Conservation (phyloP, 2,113 vertebrate species). For the Chloropsis hardwickii region DNA sequence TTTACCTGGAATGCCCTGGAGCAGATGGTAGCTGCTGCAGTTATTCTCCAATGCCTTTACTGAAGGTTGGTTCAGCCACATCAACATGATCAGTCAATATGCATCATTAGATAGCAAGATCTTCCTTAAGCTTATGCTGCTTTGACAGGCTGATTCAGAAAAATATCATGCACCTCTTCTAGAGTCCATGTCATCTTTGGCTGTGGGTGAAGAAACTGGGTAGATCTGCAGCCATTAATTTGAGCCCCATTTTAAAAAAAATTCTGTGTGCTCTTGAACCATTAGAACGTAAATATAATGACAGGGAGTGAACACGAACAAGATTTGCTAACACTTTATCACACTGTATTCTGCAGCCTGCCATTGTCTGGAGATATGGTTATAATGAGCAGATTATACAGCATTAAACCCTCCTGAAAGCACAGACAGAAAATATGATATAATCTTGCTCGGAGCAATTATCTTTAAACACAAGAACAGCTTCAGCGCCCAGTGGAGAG, state of each 20-base stretch:
- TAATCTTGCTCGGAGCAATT: background rate
- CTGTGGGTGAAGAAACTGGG: background rate
- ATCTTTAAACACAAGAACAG: slow-evolving; percentile 22
- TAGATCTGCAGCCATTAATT: background rate
- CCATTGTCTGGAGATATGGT: slow-evolving; percentile 26
- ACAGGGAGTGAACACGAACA: background rate
- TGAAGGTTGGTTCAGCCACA: background rate
- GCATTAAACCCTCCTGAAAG: slow-evolving; percentile 5
- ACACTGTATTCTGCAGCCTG: background rate
- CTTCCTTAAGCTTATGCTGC: background rate
- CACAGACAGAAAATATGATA: background rate
- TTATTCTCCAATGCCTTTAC: background rate
- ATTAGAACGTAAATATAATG: background rate
- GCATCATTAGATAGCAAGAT: background rate
- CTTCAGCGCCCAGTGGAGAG: background rate
- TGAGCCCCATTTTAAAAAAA: background rate
- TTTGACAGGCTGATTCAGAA: background rate
- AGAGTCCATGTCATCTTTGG: background rate
- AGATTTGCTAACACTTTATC: background rate
- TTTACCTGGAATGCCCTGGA: background rate
- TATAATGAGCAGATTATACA: background rate
- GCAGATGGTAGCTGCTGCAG: background rate
- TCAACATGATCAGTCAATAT: background rate
- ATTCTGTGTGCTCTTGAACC: background rate
- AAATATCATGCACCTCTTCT: background rate